Base-by-base conservation (phyloP, 2,797 vertebrate genomes). In the Fistularia commersonii region DNA sequence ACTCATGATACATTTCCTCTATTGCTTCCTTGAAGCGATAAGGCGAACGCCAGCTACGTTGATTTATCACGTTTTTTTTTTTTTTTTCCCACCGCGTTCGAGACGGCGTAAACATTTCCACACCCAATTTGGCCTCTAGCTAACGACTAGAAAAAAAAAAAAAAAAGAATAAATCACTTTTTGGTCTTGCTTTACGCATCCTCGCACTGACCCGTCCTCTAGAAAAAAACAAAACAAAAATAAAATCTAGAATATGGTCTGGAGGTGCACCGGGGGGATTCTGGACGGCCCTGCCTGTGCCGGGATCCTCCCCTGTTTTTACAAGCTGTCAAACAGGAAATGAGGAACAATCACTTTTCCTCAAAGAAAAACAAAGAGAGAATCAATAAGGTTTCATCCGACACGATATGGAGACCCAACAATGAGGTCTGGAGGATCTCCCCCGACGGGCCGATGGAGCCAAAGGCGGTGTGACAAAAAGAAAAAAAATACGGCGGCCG, bases 381-480 rank as follows among this genome's bases (percentile, higher is more conserved):
- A 69, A 79, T 82, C 78, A 87, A 81, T 77, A 83, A 77, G 69
- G 80, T 83, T 85, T 90, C 72, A 73, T 85, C 76, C 76, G 72
- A 61, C 64, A 57, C 41, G 62, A 80, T 75, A 49, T 74, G 81
- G 76, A 87, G 87, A 80, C 41, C 48, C 57, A 81, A 86, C 84
- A 87, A 83, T 82, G 76, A 77, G 51, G 61, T 78, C 69, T 66
- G 48, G 73, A 82, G 82, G 72, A 80, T 41, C 80, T 79, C 74
- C 80, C 78, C 80, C 0, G 42, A 68, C 47, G 63, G 68, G 60
- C 66, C 65, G 46, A 64, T 38, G 37, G 37, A 38, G 4, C 9
- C 3, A 38, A 39, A 39, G 12, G 38, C 3, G 42, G 14, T 31
- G 42, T 31, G 5, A 45, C 8, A 7, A 39, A 39, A 39, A n/a